Conservation (phyloP, 2,113 vertebrate genomes). For the Equus quagga region DNA sequence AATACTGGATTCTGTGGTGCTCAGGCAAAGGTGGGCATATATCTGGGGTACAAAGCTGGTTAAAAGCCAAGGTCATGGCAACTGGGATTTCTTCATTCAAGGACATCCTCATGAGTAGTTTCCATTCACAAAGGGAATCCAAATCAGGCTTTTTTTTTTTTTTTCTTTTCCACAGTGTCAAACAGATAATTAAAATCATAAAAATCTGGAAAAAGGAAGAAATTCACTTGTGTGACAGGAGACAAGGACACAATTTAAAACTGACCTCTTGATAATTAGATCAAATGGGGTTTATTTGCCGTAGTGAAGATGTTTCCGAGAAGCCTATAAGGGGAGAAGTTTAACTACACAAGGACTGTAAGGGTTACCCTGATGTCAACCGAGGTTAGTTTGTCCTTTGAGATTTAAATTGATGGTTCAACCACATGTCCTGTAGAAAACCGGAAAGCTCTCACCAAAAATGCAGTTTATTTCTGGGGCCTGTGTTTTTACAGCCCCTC, state of each 20-base stretch:
- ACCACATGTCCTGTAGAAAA: background rate
- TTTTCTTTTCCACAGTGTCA: background rate
- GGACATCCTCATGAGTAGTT: background rate
- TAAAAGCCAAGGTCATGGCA: background rate
- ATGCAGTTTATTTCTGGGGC: background rate
- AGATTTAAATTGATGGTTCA: background rate
- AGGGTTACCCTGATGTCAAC: background rate
- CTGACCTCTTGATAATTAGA: background rate
- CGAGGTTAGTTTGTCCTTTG: background rate
- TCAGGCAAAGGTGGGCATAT: background rate
- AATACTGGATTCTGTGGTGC: slow-evolving; percentile 50
- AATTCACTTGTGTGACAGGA: background rate
- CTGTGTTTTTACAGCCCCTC: background rate
- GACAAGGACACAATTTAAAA: background rate
- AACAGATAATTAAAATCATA: slow-evolving; percentile 3
- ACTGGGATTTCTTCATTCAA: background rate
- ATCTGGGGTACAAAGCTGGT: background rate
- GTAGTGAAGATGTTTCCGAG: background rate
- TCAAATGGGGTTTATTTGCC: background rate
- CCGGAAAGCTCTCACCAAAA: background rate
- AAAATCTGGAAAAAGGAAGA: background rate
- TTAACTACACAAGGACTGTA: background rate
- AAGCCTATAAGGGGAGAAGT: background rate
- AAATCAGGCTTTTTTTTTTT: background rate
- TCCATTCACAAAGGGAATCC: background rate